Evolutionary conservation across 2,888 invertebrate genomes (phyloP), one percentile per base, ranked within the genome.

Genomic region (Caradrina kadenii): DNA sequence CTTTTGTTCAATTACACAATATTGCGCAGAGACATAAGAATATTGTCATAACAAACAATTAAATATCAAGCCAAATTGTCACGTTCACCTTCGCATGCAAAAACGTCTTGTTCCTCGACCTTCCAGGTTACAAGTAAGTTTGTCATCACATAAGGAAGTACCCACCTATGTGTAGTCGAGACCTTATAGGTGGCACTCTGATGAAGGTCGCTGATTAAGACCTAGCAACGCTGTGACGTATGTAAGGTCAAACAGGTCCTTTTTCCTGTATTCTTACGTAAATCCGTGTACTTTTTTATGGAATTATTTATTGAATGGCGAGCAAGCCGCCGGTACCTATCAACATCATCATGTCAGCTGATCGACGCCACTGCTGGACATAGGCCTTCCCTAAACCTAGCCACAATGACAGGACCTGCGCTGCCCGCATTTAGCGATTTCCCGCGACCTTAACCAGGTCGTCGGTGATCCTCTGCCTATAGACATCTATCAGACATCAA

Each of bases 111-210:
- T 39, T 42, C 39, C 39, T 21, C 52, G 58, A 69, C 63, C 75
- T 78, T 75, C 50, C 11, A 22, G 45, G 19, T 58, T 42, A 54
- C 64, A 11, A 15, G 48, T 66, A 65, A 63, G 48, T 71, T 50
- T 66, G 66, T 55, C 61, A 68, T 62, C 80, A 19, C 61, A 69
- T 78, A 72, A 80, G 81, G 82, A 83, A 78, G 78, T 73, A 62
- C 5, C 6, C 6, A 31, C 7, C 7, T 8, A 7, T 63, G 56
- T 52, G 15, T 63, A 52, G 42, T 65, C 62, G 76, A 45, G 31
- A 61, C 72, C 58, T 58, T 74, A 73, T 54, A 69, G 61, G 73
- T 63, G 77, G 56, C 55, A 61, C 42, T 45, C 15, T 67, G 69
- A 69, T 78, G 63, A 67, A 76, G 83, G 78, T 58, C 68, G 19